Evolutionary conservation across 2,113 vertebrate species (phyloP), one percentile per base, ranked within the genome.

Genomic region (Todiramphus chloris): DNA sequence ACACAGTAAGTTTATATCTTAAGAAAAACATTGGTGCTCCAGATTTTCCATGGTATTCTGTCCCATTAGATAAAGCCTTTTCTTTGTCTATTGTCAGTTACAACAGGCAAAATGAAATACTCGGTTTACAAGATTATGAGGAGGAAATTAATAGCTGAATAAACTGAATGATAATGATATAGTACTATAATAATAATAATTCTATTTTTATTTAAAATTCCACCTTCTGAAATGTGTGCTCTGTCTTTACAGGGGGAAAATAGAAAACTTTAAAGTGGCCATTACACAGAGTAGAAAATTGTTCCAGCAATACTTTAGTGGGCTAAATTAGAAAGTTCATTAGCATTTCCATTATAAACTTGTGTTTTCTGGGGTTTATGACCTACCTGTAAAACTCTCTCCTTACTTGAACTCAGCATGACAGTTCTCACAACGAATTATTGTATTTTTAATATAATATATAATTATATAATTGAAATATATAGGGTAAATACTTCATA

Each of bases 401-500:
- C 37, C 67, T 76, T 41, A 55, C 43, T 94, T 67, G 62, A 95
- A 80, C 28, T 84, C 53, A 21, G 30, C 35, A 70, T 35, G 67
- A 51, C 91, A 91, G 82, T 85, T 51, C 41, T 94, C 58, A 90
- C 48, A 73, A 83, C 84, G 39, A 83, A 55, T 41, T 81, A 44
- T 8, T 78, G 16, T 75, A 96, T 77, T 98, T 97, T 95, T 93
- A 91, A 83, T 53, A 50, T 50, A 50, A 83, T 53, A 50, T 50
- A 50, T 50, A 50, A 50, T 50, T 50, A 50, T 13, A 50, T 50
- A 21, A 50, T 23, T 24, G 11, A 50, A 50, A 43, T 43, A 43
- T 43, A 43, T 75, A 43, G 15, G 43, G 43, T 43, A 43, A 43
- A 67, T 6, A 63, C 6, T 80, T 81, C 1, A 13, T 81, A 90